Base-by-base conservation (phyloP, 2,113 vertebrate genomes). In the Pleuronectes platessa region DNA sequence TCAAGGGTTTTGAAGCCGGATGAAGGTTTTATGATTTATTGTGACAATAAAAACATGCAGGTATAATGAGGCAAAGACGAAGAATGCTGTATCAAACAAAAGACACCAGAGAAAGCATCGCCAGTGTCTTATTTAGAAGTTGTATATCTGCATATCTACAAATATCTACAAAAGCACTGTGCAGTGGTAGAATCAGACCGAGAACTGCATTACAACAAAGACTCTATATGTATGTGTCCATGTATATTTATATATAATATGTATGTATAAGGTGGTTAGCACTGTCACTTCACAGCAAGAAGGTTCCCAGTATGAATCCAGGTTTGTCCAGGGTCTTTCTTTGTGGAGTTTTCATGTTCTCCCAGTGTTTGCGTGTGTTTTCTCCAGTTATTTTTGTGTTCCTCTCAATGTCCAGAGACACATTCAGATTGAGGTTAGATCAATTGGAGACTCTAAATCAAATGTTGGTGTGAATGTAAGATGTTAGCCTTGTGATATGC, bases 31-130 rank as follows among this genome's bases (percentile, higher is more conserved):
- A n/a, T 72, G 64, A 47, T 79, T 69, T 74, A 56, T 45, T 47
- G 67, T 72, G 77, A 81, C 80, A 71, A 64, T 64, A 84, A 81
- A 70, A 76, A 70, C 61, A 71, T 64, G 75, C 64, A 54, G 59
- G 53, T 74, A 71, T 71, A 78, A 81, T 71, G 74, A 78, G 74
- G 75, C 27, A 61, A 75, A 68, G 55, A 60, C 62, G 55, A 55
- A 66, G 54, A 47, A 56, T n/a, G 21, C 67, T 37, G 21, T 17
- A 66, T 58, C 55, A 54, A 53, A 66, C 4, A 49, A 60, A 13
- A 59, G 24, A 27, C 5, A 37, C 27, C 21, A 54, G 6, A 23
- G 13, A 23, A 49, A 21, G 15, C 17, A 42, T 55, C 26, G 11
- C n/a, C 15, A 23, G 0, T 5, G 24, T 61, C 17, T 15, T 1